These are phyloP conservation scores for Drosophila phalerata DNA, from an alignment of 2,888 invertebrate genomes.

Conservation along the genomic window DNA sequence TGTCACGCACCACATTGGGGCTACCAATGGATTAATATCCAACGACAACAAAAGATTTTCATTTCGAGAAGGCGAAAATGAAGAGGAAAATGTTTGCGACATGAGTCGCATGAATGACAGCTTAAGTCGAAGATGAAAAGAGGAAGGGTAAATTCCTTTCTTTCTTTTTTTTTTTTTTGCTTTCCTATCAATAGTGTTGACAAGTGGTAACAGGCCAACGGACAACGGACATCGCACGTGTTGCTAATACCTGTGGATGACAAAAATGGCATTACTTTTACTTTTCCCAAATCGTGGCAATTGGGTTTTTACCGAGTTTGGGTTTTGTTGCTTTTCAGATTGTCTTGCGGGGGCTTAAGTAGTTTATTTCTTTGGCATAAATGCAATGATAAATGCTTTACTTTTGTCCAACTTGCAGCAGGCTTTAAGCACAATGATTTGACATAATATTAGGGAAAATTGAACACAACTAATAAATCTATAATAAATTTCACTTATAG, in stretches of 20 bases:
- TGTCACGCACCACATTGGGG: slow-evolving; percentile 77
- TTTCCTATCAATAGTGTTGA: slow-evolving; percentile 41
- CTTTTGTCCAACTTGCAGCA: slow-evolving; percentile 23
- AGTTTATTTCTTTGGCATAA: slow-evolving; percentile 44
- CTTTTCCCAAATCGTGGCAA: slow-evolving; percentile 55
- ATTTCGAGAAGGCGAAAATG: slow-evolving; percentile 53
- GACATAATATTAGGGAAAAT: slow-evolving; percentile 20
- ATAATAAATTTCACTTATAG: not conserved
- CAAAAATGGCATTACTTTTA: slow-evolving; percentile 73
- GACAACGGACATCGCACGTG: slow-evolving; percentile 50
- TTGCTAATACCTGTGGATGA: slow-evolving; percentile 72
- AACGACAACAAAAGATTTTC: slow-evolving; percentile 80
- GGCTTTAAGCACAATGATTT: slow-evolving; percentile 32
- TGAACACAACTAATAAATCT: slow-evolving; percentile 7
- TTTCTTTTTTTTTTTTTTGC: slow-evolving; percentile 2
- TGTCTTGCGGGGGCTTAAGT: slow-evolving; percentile 38
- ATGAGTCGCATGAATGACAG: slow-evolving; percentile 82
- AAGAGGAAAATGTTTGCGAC: slow-evolving; percentile 74
- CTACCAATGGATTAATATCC: slow-evolving; percentile 75
- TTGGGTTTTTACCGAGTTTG: slow-evolving; percentile 4
- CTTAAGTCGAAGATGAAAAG: slow-evolving; percentile 9
- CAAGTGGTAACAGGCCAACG: slow-evolving; percentile 28
- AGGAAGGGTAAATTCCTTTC: no score
- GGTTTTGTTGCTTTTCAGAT: not conserved
- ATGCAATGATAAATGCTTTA: slow-evolving; percentile 47